Evolutionary conservation across 2,797 vertebrate species (phyloP), one percentile per base, ranked within the genome.

Genomic region (Rhyacichthys aspro): DNA sequence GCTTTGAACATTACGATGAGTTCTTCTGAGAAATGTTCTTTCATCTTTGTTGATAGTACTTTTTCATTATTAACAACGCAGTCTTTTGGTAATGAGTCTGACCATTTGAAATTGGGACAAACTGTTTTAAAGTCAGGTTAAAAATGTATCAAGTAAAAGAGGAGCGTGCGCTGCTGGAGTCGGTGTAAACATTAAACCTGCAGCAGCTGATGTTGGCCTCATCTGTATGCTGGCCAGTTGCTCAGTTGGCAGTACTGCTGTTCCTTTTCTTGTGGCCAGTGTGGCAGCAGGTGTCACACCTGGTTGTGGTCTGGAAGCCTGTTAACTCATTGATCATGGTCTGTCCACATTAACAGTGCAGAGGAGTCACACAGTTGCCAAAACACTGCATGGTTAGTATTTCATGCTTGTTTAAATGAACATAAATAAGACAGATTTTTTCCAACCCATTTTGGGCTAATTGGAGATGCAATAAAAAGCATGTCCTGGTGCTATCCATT

Each of bases 271-370:
- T 48, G 10, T 3, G 67, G 76, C 70, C 59, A 74, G 49, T 23
- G 42, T n/a, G 55, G 66, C 61, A 71, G 78, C 81, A 81, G 85
- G 80, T 85, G 81, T 69, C 68, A 56, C 57, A 79, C 75, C 83
- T 85, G 83, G 70, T 72, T 63, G 55, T 57, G 52, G 56, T 53
- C 57, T 55, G 44, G 18, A 42, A 10, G 16, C 36, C 60, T 42
- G 15, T 46, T 56, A 45, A 37, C 17, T 44, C 50, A 71, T 69
- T 81, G 67, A 73, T 76, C 66, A 71, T 2, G 0, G 15, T 47
- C 64, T 79, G 63, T 69, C 46, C 16, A 18, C 50, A 47, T 45
- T 55, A 28, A 43, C 53, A 59, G 36, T 50, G 15, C 45, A 55
- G 37, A 43, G 44, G 44, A 60, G 44, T 49, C 9, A 0, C 11